Evolutionary conservation across 2,888 invertebrate genomes (phyloP).

Genomic region (Torymus texanus): DNA sequence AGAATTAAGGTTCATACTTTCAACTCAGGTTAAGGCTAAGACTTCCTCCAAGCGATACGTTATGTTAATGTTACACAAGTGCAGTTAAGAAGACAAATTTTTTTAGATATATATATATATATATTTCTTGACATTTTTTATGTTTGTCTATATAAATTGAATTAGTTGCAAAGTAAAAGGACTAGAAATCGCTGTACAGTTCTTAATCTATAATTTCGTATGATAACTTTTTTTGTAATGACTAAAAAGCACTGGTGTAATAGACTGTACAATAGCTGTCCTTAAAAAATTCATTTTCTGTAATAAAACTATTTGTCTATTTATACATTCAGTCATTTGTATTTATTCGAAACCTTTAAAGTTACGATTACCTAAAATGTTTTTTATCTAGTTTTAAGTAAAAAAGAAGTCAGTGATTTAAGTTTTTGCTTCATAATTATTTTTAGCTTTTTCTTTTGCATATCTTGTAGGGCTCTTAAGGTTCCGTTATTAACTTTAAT

Average conservation of each 20-base stretch:
- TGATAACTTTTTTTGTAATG: slow-evolving; percentile 23
- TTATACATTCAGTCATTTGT: slow-evolving; percentile 57
- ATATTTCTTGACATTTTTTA: slow-evolving; percentile 17
- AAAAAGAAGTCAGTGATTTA: slow-evolving; percentile 21
- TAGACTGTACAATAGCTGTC: slow-evolving; percentile 63
- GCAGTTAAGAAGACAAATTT: slow-evolving; percentile 26
- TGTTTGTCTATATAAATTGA: slow-evolving; percentile 30
- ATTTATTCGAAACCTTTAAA: slow-evolving; percentile 30
- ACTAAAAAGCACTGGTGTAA: slow-evolving; percentile 55
- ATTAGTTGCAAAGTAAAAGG: slow-evolving; percentile 13
- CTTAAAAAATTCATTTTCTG: slow-evolving; percentile 59
- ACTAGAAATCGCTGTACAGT: slow-evolving; percentile 24
- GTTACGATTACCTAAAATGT: slow-evolving; percentile 5
- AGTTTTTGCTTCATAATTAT: slow-evolving; percentile 28
- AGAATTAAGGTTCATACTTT: slow-evolving; percentile 50
- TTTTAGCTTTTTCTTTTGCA: slow-evolving; percentile 27
- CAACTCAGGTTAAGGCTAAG: slow-evolving; percentile 55
- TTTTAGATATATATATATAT: neutral
- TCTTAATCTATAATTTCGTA: slow-evolving; percentile 21
- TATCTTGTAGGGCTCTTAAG: slow-evolving; percentile 18
- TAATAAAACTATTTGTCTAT: slow-evolving; percentile 68
- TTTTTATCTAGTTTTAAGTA: slow-evolving; percentile 32
- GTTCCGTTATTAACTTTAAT: slow-evolving; percentile 33
- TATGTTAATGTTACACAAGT: slow-evolving; percentile 40
- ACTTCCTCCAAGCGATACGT: slow-evolving; percentile 42